phyloP scores from a whole-genome alignment of 2,797 vertebrate genomes.

The Mus caroli region DNA sequence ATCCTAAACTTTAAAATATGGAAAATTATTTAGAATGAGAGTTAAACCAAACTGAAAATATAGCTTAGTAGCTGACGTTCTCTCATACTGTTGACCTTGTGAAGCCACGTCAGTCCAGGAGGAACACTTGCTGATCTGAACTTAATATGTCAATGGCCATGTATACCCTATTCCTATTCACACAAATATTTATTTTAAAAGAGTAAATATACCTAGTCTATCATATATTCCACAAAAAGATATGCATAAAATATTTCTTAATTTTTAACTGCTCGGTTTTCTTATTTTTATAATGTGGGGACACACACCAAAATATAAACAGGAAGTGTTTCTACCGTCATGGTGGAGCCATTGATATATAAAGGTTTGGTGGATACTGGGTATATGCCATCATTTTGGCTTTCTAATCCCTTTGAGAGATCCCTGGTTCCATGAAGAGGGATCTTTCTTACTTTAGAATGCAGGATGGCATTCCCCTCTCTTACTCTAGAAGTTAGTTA shows the following conservation, averaged over 20 bases:
- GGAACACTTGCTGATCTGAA: neutral
- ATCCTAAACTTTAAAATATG: neutral
- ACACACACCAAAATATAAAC: slow-evolving; percentile 5
- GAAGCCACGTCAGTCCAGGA: neutral
- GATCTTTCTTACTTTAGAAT: neutral
- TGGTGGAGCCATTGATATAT: neutral
- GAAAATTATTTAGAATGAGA: neutral
- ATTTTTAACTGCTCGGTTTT: neutral
- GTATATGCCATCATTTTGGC: neutral
- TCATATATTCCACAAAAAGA: neutral
- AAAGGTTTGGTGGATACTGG: neutral
- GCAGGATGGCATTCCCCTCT: neutral
- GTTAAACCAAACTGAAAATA: neutral
- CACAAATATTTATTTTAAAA: neutral
- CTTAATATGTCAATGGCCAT: neutral
- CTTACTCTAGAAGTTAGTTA: neutral
- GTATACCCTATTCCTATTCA: neutral
- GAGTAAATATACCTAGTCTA: neutral
- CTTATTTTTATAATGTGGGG: slow-evolving; percentile 21
- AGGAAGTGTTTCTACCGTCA: neutral
- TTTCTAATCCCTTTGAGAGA: neutral
- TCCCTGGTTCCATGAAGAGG: neutral
- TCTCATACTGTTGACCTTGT: neutral
- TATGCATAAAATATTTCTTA: neutral
- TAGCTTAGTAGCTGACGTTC: neutral